Conservation (phyloP, 2,888 invertebrate species). For the Marasmarcha lunaedactyla region DNA sequence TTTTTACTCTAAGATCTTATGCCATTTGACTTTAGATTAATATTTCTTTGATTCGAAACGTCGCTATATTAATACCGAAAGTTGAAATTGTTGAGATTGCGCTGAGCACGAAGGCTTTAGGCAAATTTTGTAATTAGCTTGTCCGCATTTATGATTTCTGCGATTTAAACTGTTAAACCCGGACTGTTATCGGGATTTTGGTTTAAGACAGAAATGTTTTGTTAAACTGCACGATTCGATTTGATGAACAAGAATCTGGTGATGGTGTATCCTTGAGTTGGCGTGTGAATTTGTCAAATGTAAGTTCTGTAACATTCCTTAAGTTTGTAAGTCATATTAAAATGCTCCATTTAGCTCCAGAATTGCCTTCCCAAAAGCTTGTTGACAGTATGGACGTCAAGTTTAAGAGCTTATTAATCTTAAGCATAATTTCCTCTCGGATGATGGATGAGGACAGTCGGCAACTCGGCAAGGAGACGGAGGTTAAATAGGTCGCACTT, state of each 20-base stretch:
- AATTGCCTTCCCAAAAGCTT: slow-evolving; percentile 9
- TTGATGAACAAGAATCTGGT: too few species aligned
- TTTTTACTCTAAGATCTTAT: slow-evolving; percentile 21
- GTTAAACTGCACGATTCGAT: background rate
- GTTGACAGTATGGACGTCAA: slow-evolving; percentile 22
- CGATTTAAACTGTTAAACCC: slow-evolving; percentile 14
- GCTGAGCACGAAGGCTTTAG: slow-evolving; percentile 34
- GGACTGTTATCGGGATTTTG: too few species aligned
- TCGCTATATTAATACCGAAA: too few species aligned
- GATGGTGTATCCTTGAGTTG: too few species aligned
- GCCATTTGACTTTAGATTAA: slow-evolving; percentile 19
- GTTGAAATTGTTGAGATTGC: slow-evolving; percentile 1
- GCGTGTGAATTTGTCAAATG: too few species aligned
- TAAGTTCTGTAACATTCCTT: too few species aligned
- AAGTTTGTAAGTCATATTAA: too few species aligned
- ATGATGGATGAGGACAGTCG: slow-evolving; percentile 51
- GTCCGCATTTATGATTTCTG: slow-evolving; percentile 27
- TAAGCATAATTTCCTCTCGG: slow-evolving; percentile 41
- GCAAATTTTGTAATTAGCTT: slow-evolving; percentile 53
- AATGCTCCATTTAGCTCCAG: slow-evolving; percentile 8
- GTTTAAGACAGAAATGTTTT: background rate
- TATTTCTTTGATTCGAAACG: slow-evolving; percentile 16
- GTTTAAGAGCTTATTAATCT: slow-evolving; percentile 48
- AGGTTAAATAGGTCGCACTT: slow-evolving; percentile 19
- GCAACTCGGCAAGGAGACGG: slow-evolving; percentile 22